Percentiles rank a stretch among this genome's conserved stretches.
These are phyloP conservation scores for Agriopis leucophaearia DNA, from an alignment of 2,888 invertebrate species.

Conservation along the genomic window DNA sequence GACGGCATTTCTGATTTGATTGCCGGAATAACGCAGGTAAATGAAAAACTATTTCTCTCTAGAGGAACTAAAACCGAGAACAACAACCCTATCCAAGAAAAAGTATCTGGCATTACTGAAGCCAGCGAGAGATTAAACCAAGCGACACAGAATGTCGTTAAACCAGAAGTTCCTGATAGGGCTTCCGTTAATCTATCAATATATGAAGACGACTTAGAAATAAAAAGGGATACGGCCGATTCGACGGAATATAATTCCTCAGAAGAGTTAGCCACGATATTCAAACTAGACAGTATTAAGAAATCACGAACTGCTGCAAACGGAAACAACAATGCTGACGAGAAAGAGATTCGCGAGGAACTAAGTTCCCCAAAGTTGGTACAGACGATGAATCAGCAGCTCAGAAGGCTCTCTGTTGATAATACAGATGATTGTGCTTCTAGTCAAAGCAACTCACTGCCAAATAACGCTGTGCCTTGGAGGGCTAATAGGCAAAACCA, in stretches of 20 bases:
- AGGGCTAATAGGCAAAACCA: conserved; percentile 78
- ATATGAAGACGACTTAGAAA: conserved; percentile 78
- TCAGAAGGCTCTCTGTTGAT: conserved; percentile 77
- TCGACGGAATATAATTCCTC: conserved; percentile 88
- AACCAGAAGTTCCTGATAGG: conserved; percentile 64
- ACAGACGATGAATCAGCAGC: conserved; percentile 77
- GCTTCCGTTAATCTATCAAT: conserved; percentile 76
- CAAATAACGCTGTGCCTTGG: conserved; percentile 81
- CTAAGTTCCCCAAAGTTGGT: conserved; percentile 82
- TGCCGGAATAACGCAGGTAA: conserved; percentile 82
- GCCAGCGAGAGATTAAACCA: conserved; percentile 69
- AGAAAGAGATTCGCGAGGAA: conserved; percentile 66
- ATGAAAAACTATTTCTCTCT: conserved; percentile 76
- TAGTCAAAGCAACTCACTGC: conserved; percentile 82
- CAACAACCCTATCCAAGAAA: conserved; percentile 49
- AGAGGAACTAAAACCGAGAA: conserved; percentile 58
- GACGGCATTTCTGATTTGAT: conserved; percentile 83
- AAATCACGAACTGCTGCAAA: conserved; percentile 52
- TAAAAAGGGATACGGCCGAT: conserved; percentile 74
- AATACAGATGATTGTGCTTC: conserved; percentile 70
- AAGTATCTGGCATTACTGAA: conserved; percentile 67
- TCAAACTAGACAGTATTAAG: conserved; percentile 74
- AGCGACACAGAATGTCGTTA: conserved; percentile 60
- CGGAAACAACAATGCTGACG: conserved; percentile 56
- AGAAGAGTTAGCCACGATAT: conserved; percentile 88